Conservation (phyloP, 2,797 vertebrate genomes). For the Aselliscus stoliczkanus region DNA sequence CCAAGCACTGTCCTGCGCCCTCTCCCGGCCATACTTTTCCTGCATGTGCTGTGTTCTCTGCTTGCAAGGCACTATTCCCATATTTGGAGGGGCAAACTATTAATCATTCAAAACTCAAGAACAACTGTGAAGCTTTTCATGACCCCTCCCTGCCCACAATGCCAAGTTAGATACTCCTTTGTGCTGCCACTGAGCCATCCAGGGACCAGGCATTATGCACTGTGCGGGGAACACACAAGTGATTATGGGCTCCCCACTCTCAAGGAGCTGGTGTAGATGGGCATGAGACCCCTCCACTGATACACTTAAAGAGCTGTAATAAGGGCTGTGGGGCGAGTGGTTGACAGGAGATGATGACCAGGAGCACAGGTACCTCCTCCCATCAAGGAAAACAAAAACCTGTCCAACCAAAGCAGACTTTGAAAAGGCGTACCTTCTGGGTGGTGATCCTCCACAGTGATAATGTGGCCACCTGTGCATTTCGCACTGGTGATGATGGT, state of each 20-base stretch:
- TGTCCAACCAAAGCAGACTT: not conserved
- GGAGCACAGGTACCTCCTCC: not conserved
- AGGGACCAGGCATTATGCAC: not conserved
- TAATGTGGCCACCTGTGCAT: conserved; percentile 87
- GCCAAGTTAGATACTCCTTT: not conserved
- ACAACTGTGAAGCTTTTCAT: not conserved
- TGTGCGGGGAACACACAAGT: not conserved
- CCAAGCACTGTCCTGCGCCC: not conserved
- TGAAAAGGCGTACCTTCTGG: conserved; percentile 83
- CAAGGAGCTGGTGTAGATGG: not conserved
- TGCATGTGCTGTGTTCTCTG: not conserved
- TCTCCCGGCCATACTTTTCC: not conserved
- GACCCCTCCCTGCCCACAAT: not conserved
- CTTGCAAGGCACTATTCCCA: not conserved
- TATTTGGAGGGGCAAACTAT: not conserved
- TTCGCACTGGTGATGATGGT: conserved; percentile 87
- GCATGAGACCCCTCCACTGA: not conserved
- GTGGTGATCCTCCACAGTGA: conserved; percentile 94
- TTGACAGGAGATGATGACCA: not conserved
- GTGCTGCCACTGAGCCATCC: not conserved
- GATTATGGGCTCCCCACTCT: not conserved
- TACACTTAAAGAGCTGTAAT: not conserved
- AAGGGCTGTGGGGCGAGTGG: not conserved
- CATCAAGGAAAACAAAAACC: not conserved
- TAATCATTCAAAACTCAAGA: not conserved